Percentiles rank a stretch among this genome's conserved stretches.
phyloP scores from a whole-genome alignment of 2,888 invertebrate species.

The Orchesellides sinensis region DNA sequence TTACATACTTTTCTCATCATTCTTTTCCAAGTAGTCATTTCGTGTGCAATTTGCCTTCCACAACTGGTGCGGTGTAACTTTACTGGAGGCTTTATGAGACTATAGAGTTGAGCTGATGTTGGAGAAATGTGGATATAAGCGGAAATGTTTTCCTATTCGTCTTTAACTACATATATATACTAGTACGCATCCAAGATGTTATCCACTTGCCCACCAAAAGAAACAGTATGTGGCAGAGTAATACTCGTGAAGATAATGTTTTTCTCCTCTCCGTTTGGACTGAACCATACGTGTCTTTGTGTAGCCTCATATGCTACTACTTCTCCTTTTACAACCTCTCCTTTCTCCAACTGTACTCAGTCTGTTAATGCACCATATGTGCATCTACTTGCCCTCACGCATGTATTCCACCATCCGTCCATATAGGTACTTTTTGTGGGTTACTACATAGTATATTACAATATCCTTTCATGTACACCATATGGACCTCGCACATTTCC shows the following conservation, averaged over 20 bases:
- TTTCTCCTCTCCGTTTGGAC: background rate
- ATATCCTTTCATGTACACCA: too few relatives aligned
- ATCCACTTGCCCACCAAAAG: background rate
- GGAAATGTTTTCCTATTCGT: slow-evolving; percentile 1
- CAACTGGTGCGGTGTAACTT: too few relatives aligned
- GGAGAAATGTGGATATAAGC: background rate
- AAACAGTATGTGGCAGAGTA: background rate
- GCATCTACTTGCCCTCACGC: too few relatives aligned
- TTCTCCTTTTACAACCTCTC: too few relatives aligned
- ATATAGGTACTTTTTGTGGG: too few relatives aligned
- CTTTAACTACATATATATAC: background rate
- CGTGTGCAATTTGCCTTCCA: background rate
- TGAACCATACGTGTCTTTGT: background rate
- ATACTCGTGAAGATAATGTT: background rate
- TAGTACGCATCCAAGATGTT: background rate
- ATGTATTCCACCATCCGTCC: too few relatives aligned
- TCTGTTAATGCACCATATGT: too few relatives aligned
- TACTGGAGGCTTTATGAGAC: background rate
- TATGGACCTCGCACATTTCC: background rate
- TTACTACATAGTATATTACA: too few relatives aligned
- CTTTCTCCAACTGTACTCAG: too few relatives aligned
- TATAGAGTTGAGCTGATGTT: background rate
- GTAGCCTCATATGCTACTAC: too few relatives aligned
- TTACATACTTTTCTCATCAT: background rate
- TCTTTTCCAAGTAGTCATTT: background rate